Evolutionary conservation across 1,140 invertebrate species (phyloP), one percentile per base, ranked within the genome.

Genomic region (Drosophila tropicalis): DNA sequence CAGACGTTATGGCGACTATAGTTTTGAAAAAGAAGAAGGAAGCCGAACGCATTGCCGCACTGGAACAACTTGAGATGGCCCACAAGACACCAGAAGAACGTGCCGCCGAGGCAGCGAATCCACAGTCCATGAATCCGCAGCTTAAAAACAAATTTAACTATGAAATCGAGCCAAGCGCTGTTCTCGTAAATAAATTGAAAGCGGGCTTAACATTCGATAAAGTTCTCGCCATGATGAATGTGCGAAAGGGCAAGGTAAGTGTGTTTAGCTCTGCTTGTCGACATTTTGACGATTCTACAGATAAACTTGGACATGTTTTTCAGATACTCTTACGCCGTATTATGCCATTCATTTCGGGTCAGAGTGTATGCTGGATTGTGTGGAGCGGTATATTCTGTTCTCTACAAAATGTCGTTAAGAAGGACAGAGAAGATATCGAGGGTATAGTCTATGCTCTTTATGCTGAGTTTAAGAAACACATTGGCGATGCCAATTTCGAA

Each of bases 231-330:
- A 94, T 95, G 93, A 91, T 96, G 72, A 94, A 94, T 77, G 95
- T 96, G 60, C 93, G 95, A 69, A 96, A 96, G 83, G 96, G 95
- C 86, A 95, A 95, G 93, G 95, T 96, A 90, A 86, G 73, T n/a
- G 5, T 6, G 5, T 5, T 29, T 29, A 5, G 29, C 0, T 29
- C 29, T 29, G 29, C 29, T 29, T 29, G 29, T 29, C 29, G 5
- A 29, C 5, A 29, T 29, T 6, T 29, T 5, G 29, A 29, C 6
- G 5, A 29, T 29, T 29, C 29, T 29, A 29, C 29, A 29, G 29
- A 29, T 29, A 5, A 1, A 29, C 29, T 29, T 22, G 6, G n/a
- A 84, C 51, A 25, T 36, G n/a, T 29, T 32, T 36, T 34, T 32
- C 13, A 95, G 94, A 94, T 93, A 75, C 90, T 95, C 51, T 85